Conservation (phyloP, 2,797 vertebrate genomes). For the Alca torda region DNA sequence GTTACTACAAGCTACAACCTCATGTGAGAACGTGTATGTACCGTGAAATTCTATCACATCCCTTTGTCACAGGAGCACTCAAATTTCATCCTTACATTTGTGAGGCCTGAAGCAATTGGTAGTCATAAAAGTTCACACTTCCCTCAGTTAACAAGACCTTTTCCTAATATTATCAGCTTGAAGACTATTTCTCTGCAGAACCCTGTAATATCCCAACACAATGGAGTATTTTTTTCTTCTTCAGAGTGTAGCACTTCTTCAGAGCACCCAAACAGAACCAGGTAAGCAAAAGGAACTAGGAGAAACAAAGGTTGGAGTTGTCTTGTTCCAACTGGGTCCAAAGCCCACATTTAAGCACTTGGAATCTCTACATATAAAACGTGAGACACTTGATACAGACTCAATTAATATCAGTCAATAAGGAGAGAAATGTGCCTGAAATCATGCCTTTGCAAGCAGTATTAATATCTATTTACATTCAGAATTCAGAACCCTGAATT, state of each 20-base stretch:
- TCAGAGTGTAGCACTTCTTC: neutral
- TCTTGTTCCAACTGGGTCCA: neutral
- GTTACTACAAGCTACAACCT: neutral
- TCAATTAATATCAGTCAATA: neutral
- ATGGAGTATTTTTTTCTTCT: neutral
- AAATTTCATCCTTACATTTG: neutral
- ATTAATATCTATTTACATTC: neutral
- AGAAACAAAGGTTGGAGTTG: neutral
- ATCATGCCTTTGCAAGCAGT: neutral
- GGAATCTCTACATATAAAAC: neutral
- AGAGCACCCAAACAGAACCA: neutral
- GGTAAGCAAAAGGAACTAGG: neutral
- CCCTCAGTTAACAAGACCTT: neutral
- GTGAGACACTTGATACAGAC: neutral
- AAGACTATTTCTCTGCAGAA: neutral
- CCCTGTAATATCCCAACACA: neutral
- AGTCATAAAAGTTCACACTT: neutral
- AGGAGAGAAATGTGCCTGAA: neutral
- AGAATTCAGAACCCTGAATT: neutral
- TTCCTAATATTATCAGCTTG: neutral
- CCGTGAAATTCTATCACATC: neutral
- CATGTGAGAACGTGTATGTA: neutral
- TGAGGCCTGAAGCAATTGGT: neutral
- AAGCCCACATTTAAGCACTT: neutral
- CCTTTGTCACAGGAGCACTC: neutral